Evolutionary conservation across 1,140 invertebrate species (phyloP).

Genomic region (Vanessa atalanta): DNA sequence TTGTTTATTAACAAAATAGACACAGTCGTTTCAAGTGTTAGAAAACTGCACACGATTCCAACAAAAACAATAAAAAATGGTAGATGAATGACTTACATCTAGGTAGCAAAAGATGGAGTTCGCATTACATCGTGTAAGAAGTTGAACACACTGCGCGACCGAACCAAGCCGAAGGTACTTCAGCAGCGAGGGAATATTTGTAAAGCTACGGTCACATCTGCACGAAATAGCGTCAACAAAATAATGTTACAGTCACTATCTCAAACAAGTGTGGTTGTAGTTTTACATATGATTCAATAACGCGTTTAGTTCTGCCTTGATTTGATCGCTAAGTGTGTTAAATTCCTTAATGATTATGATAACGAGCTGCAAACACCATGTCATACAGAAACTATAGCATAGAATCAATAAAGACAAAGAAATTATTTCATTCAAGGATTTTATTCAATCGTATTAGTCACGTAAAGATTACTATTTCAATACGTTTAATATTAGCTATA

Average conservation of each 20-base stretch:
- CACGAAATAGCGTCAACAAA: background rate
- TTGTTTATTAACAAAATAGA: background rate
- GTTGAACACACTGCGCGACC: background rate
- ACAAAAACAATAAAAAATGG: conserved; percentile 47
- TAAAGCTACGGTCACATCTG: background rate
- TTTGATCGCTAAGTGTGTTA: no score
- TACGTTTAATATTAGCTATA: background rate
- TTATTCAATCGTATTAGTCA: no score
- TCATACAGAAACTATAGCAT: background rate
- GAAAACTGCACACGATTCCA: conserved; percentile 43
- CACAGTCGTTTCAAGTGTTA: background rate
- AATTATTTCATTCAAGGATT: no score
- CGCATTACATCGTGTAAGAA: background rate
- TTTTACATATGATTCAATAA: no score
- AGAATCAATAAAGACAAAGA: background rate
- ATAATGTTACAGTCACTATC: no score
- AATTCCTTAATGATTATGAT: no score
- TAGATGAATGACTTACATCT: conserved; percentile 50
- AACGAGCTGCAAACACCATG: background rate
- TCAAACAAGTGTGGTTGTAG: no score
- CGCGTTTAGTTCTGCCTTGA: no score
- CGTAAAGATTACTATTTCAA: no score
- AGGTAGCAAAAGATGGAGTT: conserved; percentile 8
- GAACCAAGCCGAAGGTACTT: no score
- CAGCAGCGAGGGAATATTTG: background rate